These are phyloP conservation scores for Scrobipalpa atriplicella DNA, from an alignment of 2,888 invertebrate species.

Conservation along the genomic window DNA sequence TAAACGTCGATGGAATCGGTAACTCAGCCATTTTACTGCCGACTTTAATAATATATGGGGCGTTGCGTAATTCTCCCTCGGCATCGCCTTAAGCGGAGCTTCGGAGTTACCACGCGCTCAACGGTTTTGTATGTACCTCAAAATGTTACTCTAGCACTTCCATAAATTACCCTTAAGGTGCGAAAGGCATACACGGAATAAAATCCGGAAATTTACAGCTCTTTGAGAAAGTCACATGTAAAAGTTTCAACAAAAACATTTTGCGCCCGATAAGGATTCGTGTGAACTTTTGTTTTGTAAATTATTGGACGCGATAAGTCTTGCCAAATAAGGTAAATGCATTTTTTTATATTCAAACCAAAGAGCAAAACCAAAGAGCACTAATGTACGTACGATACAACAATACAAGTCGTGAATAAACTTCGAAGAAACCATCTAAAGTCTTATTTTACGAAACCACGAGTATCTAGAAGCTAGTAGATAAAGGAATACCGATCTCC, in stretches of 20 bases:
- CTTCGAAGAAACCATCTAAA: not conserved
- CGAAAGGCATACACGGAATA: not conserved
- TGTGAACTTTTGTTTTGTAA: slow-evolving; percentile 8
- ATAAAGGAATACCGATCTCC: slow-evolving; percentile 24
- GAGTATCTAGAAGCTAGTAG: not conserved
- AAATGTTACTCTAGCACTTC: slow-evolving; percentile 30
- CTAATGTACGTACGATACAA: too few relatives aligned
- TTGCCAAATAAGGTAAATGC: not conserved
- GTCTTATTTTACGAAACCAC: not conserved
- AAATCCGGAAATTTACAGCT: slow-evolving; percentile 7
- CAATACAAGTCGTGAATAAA: too few relatives aligned
- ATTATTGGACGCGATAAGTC: not conserved
- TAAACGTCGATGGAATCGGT: slow-evolving; percentile 77
- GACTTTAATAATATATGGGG: slow-evolving; percentile 76
- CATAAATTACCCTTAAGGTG: slow-evolving; percentile 15
- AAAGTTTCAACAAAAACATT: slow-evolving; percentile 17
- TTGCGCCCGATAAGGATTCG: not conserved
- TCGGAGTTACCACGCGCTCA: slow-evolving; percentile 50
- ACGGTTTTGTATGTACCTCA: slow-evolving; percentile 32
- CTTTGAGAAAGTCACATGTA: slow-evolving; percentile 32
- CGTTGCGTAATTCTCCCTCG: slow-evolving; percentile 71
- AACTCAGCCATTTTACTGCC: slow-evolving; percentile 76
- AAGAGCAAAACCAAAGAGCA: too few relatives aligned
- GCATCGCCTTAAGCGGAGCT: slow-evolving; percentile 59
- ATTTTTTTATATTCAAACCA: not conserved